A percentile compares a stretch with the other conserved stretches of the same genome.
Conservation (phyloP, 2,797 vertebrate species). For the Intellagama lesueurii region DNA sequence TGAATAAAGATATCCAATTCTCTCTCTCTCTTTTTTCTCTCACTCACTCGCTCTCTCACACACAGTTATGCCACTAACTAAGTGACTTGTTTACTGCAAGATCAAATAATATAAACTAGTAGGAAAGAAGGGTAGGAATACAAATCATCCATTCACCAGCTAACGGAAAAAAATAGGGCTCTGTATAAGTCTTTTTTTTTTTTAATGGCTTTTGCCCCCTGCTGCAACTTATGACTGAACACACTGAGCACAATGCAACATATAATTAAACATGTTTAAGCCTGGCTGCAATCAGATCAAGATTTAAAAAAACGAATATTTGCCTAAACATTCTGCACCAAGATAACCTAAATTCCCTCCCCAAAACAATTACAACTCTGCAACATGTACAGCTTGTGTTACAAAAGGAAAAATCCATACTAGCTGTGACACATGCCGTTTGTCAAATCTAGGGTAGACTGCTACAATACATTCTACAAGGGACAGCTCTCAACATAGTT, state of each 20-base stretch:
- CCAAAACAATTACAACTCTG: background rate
- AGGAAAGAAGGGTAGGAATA: conserved; percentile 49
- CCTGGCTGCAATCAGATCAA: background rate
- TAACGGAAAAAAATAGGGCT: conserved; percentile 24
- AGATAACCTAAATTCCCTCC: background rate
- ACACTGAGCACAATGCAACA: background rate
- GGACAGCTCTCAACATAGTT: background rate
- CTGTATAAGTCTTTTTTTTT: background rate
- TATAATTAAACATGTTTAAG: background rate
- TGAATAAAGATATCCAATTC: background rate
- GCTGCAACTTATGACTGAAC: background rate
- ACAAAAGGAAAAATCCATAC: background rate
- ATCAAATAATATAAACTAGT: conserved; percentile 47
- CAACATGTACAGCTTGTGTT: too few species aligned
- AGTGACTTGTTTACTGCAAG: conserved; percentile 57
- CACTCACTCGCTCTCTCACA: background rate
- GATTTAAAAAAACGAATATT: background rate
- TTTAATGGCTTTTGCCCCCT: background rate
- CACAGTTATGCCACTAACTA: conserved; percentile 55
- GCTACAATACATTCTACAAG: too few species aligned
- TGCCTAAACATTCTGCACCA: background rate
- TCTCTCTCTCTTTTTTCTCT: too few species aligned
- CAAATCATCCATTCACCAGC: conserved; percentile 38
- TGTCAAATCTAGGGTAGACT: background rate
- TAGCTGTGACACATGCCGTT: background rate